Base-by-base conservation (phyloP, 2,797 vertebrate genomes). In the Falco berigora region DNA sequence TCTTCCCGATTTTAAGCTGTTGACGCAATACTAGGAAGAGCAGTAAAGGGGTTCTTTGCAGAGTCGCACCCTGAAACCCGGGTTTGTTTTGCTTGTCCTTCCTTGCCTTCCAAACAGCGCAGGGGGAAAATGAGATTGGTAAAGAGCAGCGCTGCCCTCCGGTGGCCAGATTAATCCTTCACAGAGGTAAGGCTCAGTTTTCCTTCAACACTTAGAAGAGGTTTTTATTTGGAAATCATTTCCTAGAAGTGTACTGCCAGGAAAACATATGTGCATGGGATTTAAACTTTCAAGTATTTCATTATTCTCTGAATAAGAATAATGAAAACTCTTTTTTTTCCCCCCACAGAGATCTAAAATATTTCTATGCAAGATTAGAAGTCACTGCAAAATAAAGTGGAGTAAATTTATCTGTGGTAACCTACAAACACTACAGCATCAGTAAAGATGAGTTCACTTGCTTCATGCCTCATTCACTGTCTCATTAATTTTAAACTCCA, bases 111-210 rank as follows among this genome's bases (percentile, higher is more conserved):
- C 40, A 50, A 68, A 24, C 4, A 38, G 12, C 3, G 0, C 15
- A 20, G 25, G 3, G 0, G 50, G 24, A 61, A n/a, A 5, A 8
- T 0, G 3, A 23, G 25, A 4, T 78, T 90, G 71, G 21, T 52
- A 49, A 96, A 97, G 96, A 95, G 89, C 92, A 97, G 36, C 87
- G 94, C 74, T 96, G 96, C 94, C 92, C 96, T 91, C 97, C 4
- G 2, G 92, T 97, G 97, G 92, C 27, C 24, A 76, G 17, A 90
- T 47, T 14, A 16, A 56, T 79, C 34, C 59, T 76, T 86, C 42
- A 34, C 86, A 22, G 12, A 24, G 42, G 5, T 16, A 67, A 86
- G 34, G 20, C 6, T 80, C 9, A 1, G 4, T 88, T 80, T 82
- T 12, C 8, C 34, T 92, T 44, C 8, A 10, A 5, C 8, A 5